These are phyloP conservation scores for Phalacrocorax pelagicus DNA, from an alignment of 2,113 vertebrate genomes.

Conservation along the genomic window DNA sequence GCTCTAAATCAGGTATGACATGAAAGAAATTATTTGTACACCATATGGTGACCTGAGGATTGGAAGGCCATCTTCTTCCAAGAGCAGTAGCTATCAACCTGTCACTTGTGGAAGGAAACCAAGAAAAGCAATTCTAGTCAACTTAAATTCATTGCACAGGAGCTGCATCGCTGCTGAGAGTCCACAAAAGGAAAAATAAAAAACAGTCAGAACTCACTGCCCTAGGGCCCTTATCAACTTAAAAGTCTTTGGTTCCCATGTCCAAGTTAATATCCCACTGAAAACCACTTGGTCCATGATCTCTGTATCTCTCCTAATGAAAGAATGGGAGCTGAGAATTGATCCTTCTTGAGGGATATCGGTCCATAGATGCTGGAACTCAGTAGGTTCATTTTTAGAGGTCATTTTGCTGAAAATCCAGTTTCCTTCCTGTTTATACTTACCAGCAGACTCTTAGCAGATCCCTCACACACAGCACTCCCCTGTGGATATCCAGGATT, in stretches of 20 bases:
- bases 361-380: background rate
- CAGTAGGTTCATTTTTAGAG: background rate
- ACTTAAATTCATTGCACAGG: constrained; percentile 23
- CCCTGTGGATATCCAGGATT: background rate
- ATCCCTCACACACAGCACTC: background rate
- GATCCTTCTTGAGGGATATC: background rate
- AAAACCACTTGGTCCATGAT: background rate
- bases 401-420: background rate
- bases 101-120: constrained; percentile 59
- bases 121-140: constrained; percentile 43
- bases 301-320: background rate
- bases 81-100: constrained; percentile 60
- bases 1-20: constrained; percentile 43
- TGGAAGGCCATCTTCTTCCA: constrained; percentile 38
- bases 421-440: background rate
- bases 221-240: background rate
- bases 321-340: background rate
- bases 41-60: constrained; percentile 22
- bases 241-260: background rate
- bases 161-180: background rate
- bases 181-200: background rate
- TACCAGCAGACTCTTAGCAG: background rate
- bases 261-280: background rate
- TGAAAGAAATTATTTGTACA: constrained; percentile 38
- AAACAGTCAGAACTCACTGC: background rate